Base-by-base conservation (phyloP, 2,113 vertebrate species). In the Pagrus major region DNA sequence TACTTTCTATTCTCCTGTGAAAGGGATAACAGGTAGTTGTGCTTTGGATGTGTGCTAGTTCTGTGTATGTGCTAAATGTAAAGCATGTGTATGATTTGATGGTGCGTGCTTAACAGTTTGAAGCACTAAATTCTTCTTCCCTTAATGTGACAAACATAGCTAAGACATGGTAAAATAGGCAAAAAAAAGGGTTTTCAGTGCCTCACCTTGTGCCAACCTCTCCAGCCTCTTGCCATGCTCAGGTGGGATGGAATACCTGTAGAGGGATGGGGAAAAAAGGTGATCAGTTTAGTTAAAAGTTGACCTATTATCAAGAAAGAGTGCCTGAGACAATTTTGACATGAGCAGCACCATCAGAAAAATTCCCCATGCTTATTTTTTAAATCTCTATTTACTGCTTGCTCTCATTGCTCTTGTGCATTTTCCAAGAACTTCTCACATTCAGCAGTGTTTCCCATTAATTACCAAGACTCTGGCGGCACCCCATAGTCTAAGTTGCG, bases 191-290 rank as follows among this genome's bases (percentile, higher is more conserved):
- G 46, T 63, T 65, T 9, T 14, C 4, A 5, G 39, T 31, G 20
- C 44, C 92, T 94, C 89, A 99, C 98, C 98, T 94, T 99, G 97
- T 0, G 98, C 98, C 89, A 99, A 93, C 63, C 98, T 95, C 81
- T 99, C 98, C 86, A 99, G 90, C 44, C 98, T 93, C 91, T 99
- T 99, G 85, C 98, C 98, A 0, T 99, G 98, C 42, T 99, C 98
- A 0, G 98, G 98, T 1, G 98, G 97, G 9, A 99, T 92, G 15
- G 96, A 93, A 0, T 99, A 99, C 98, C 98, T 99, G 78, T 10
- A 37, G 12, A 82, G 42, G 90, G 82, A 88, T n/a, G 59, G 27
- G 11, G 56, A 18, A 87, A 49, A 56, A 12, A 23, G 12, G 14
- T n/a, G 16, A 49, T 76, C 8, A 54, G 39, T 63, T 75, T 9